phyloP scores from a whole-genome alignment of 2,888 invertebrate species.

The Cheilosia variabilis region DNA sequence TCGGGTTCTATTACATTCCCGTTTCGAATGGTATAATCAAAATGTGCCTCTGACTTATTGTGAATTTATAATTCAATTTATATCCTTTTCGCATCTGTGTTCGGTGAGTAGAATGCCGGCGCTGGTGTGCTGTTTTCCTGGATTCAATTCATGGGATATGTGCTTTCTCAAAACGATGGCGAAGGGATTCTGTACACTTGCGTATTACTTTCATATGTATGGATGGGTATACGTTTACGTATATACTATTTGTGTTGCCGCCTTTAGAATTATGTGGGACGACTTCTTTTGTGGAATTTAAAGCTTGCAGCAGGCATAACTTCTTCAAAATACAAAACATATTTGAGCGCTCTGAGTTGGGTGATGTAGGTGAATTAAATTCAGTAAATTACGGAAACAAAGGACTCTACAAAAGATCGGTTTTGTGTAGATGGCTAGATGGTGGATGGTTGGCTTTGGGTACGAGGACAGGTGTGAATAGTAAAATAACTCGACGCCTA shows the following conservation, averaged over 20 bases:
- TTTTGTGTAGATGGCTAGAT: background rate
- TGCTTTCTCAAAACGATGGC: conserved; percentile 7
- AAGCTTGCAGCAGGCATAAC: conserved; percentile 52
- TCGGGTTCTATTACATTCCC: conserved; percentile 74
- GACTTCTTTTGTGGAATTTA: conserved; percentile 47
- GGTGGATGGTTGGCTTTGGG: background rate
- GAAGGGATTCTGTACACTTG: conserved; percentile 40
- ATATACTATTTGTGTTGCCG: conserved; percentile 5
- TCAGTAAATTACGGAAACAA: conserved; percentile 53
- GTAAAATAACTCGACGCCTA: too few relatives aligned
- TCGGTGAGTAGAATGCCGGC: conserved; percentile 39
- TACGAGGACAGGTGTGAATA: conserved; percentile 15
- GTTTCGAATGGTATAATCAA: conserved; percentile 75
- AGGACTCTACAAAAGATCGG: conserved; percentile 1
- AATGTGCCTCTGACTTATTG: conserved; percentile 75
- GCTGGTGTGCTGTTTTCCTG: conserved; percentile 39
- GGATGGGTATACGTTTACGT: background rate
- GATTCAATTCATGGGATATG: conserved; percentile 43
- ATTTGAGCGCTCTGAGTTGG: conserved; percentile 49
- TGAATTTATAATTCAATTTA: conserved; percentile 76
- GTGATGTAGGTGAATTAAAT: conserved; percentile 47
- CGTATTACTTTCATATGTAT: conserved; percentile 53
- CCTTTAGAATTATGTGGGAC: conserved; percentile 42
- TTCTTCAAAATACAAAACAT: conserved; percentile 22
- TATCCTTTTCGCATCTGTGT: conserved; percentile 74